Evolutionary conservation across 2,888 invertebrate species (phyloP), one percentile per base, ranked within the genome.

Genomic region (Trissolcus japonicus): DNA sequence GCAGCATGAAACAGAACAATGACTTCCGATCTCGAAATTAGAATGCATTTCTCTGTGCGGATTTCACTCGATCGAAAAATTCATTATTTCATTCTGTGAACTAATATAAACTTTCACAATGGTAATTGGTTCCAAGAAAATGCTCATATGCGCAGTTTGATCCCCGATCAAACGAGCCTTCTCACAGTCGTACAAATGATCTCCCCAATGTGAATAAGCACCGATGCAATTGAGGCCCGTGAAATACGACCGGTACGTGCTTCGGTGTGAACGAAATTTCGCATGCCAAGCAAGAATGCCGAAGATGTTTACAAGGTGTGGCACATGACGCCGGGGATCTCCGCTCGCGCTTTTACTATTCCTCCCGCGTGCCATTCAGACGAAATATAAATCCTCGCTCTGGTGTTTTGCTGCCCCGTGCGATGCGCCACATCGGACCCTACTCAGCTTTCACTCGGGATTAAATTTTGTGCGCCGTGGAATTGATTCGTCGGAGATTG

Each of bases 221-320:
- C 40, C 56, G 61, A 48, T 66, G 61, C 61, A 66, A 61, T 73
- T 66, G 73, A 80, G 35, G 75, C 76, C 78, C 79, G 78, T 81
- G 78, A 80, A 75, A 77, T 76, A 81, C 74, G 79, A 76, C 74
- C 80, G 77, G 69, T 76, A 57, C 78, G 79, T 77, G 61, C 62
- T 11, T 61, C 67, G 57, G 66, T 46, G 17, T 60, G 62, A 80
- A 82, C 84, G 82, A 75, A 80, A 84, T 84, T 83, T 82, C 73
- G 82, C 80, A 84, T 81, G 83, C 82, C 77, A 69, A 56, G 63
- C 79, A 74, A 46, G 67, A 59, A 65, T 65, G 51, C 59, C 40
- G 63, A 46, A 60, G 74, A 55, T 60, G 75, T 72, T 73, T 62
- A 67, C 60, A 61, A 78, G 76, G 80, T 61, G 80, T 75, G 78